These are phyloP conservation scores for Ptychoptera contaminata DNA, from an alignment of 2,888 invertebrate genomes.

Conservation along the genomic window DNA sequence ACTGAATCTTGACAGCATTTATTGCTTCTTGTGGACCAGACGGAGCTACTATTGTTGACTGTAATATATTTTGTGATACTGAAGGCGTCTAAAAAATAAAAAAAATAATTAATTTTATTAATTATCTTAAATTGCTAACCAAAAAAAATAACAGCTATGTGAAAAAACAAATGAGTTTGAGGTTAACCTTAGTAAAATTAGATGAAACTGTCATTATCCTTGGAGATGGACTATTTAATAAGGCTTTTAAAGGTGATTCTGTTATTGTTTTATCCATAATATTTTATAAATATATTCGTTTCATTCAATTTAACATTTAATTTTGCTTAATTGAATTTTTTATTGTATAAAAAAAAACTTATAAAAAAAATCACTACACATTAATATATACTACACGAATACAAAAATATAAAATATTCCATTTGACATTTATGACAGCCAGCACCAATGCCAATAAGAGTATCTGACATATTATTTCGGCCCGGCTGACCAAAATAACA, in stretches of 20 bases:
- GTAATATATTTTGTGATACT: conserved; percentile 36
- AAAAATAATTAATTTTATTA: neutral
- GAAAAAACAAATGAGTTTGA: neutral
- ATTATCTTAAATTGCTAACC: neutral
- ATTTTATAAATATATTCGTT: too few species aligned
- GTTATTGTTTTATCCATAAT: conserved; percentile 16
- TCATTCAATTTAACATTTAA: too few species aligned
- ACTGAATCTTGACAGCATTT: conserved; percentile 45
- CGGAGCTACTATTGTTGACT: conserved; percentile 36
- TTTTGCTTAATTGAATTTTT: too few species aligned
- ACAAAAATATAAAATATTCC: too few species aligned
- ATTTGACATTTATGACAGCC: too few species aligned
- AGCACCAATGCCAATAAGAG: too few species aligned
- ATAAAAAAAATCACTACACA: too few species aligned
- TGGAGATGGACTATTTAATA: conserved; percentile 26
- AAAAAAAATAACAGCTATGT: neutral
- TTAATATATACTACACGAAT: too few species aligned
- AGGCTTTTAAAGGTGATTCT: conserved; percentile 23
- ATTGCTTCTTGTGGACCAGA: conserved; percentile 40
- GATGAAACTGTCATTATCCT: conserved; percentile 22
- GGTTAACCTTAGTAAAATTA: conserved; percentile 7
- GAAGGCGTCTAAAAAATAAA: conserved; percentile 3
- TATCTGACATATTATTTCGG: too few species aligned
- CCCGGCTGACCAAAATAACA: too few species aligned
- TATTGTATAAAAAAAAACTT: too few species aligned